Evolutionary conservation across 2,797 vertebrate species (phyloP), one percentile per base, ranked within the genome.

Genomic region (Labeo calbasu): DNA sequence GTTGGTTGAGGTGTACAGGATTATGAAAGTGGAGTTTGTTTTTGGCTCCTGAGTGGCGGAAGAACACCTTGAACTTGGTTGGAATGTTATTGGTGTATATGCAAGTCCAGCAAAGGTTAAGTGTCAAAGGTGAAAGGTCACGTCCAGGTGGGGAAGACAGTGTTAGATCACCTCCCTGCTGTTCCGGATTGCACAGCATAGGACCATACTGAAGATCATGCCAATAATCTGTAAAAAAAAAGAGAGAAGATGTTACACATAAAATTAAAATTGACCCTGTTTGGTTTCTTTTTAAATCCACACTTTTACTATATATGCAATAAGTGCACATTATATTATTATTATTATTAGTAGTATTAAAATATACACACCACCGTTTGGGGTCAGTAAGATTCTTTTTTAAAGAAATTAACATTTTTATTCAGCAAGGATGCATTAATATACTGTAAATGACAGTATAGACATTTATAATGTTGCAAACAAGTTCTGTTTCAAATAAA

Each of bases 161-260:
- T 85, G 90, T 96, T 95, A 99, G 88, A 99, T 96, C 92, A 97
- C 95, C 87, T 99, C 97, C 89, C 96, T 95, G 84, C 95, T 97
- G 94, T 97, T 98, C 84, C 97, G 96, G 91, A 99, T 97, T 0
- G 94, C 97, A 91, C 98, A 99, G 92, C 98, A 99, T 72, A 99
- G 96, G 86, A 99, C 96, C 97, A 99, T 98, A 90, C 98, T 99
- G 95, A 98, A 99, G 91, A 99, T 96, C 98, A 99, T 99, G 89
- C 97, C 98, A 69, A 99, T 97, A 90, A 99, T 96, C 98, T 99
- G 93, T 83, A 9, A 72, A 66, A 43, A 36, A 28, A 32, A 32
- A 32, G n/a, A 59, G 11, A 48, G 43, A 53, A 82, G 48, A 84
- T n/a, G 32, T 50, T 48, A 71, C n/a, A n/a, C 15, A 50, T 15